Base-by-base conservation (phyloP, 2,888 invertebrate genomes). In the Cylloceria caligata region DNA sequence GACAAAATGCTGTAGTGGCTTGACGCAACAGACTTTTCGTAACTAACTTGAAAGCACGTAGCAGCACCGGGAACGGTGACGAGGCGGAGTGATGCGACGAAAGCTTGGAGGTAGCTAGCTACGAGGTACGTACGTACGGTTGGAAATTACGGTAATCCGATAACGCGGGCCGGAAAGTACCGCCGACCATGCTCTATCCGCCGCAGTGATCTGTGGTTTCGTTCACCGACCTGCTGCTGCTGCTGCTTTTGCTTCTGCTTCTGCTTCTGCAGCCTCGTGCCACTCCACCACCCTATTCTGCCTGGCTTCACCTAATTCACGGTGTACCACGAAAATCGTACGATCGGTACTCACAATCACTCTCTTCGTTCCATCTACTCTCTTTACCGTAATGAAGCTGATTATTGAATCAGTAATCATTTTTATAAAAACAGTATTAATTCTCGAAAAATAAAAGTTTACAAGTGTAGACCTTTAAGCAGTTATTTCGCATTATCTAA, bases 201-300 rank as follows among this genome's bases (percentile, higher is more conserved):
- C 82, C 79, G 79, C 82, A 82, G 82, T 82, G 82, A 82, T 82
- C 82, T 82, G 82, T 82, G 82, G 82, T 79, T 82, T 82, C 75
- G 82, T 76, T 82, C 79, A 79, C 82, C 79, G 82, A 76, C 79
- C 73, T 36, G 36, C 55, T 74, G 45, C 69, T 81, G 34, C 72
- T 72, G 42, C 67, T 30, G 39, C 30, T 47, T 49, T 55, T 62
- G 52, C 64, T 55, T 65, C 52, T 67, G 45, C 68, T 77, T 39
- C 64, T 55, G 67, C 57, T 69, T 49, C 71, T 74, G 24, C 39
- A 60, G 60, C 73, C 57, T 75, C 27, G 67, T 47, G 62, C 60
- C 30, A 72, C 57, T 67, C 60, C 42, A 1, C 34, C 57, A 34
- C 71, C 78, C 34, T 11, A 65, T 55, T 45, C 34, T 67, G 62